Evolutionary conservation across 2,888 invertebrate genomes (phyloP), one percentile per base, ranked within the genome.

Genomic region (Cephus pulcher): DNA sequence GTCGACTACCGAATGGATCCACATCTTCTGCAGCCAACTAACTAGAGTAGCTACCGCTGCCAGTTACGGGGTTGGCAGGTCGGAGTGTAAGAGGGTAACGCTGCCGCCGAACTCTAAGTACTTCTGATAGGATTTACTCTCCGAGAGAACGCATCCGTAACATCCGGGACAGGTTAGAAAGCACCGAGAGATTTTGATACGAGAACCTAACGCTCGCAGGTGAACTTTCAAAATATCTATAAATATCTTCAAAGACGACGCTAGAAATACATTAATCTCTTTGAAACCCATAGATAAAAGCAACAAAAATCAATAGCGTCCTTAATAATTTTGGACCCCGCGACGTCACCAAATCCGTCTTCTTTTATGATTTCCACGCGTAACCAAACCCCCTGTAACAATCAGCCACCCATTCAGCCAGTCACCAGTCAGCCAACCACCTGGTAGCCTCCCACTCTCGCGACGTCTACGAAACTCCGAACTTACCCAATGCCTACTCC

Each of bases 51-150:
- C 82, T 80, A 80, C 82, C 75, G 80, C 82, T 86, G 86, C 82
- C 84, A 84, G 87, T 88, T 86, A 84, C 77, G 81, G 81, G 84
- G 83, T 82, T 84, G 84, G 82, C 82, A 82, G 82, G 76, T 80
- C 81, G 82, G 80, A 32, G 77, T 30, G 75, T 37, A 40, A 75
- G 56, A 76, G 69, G 40, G 40, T 56, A 82, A 82, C 83, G 85
- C 84, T 83, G 84, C 84, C 79, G 84, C 86, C 85, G 82, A 88
- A 88, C 88, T 89, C 87, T 87, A 89, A 89, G 89, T 89, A 88
- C 87, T 88, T 86, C 85, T 88, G 89, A 89, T 89, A 89, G 88
- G 89, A 89, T 89, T 89, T 89, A 89, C 85, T 85, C 84, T 85
- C 84, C 84, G n/a, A 81, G 70, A 35, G 75, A 71, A 78, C 73